phyloP scores from a whole-genome alignment of 1,140 invertebrate genomes.

The Proctacanthus coquilletti region DNA sequence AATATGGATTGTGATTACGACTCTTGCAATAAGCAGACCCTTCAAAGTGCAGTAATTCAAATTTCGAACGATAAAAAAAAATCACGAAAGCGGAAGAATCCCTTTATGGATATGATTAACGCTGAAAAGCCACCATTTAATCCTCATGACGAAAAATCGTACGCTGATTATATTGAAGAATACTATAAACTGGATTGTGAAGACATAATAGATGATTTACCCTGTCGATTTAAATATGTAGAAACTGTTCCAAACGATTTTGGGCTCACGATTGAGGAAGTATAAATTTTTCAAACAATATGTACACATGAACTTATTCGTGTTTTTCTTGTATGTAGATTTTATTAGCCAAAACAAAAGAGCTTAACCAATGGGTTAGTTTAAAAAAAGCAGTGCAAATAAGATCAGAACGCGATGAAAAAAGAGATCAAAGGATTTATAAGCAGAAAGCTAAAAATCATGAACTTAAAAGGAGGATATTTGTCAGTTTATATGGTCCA shows the following conservation, averaged over 20 bases:
- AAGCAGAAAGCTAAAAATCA: slow-evolving; percentile 56
- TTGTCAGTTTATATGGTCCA: slow-evolving; percentile 62
- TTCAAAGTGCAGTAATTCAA: slow-evolving; percentile 41
- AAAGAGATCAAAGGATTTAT: slow-evolving; percentile 62
- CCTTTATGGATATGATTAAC: slow-evolving; percentile 53
- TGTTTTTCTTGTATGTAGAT: slow-evolving; percentile 46
- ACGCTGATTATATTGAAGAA: slow-evolving; percentile 82
- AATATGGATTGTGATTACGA: slow-evolving; percentile 83
- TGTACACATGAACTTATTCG: too few relatives aligned
- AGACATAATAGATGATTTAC: slow-evolving; percentile 80
- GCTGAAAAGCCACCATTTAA: slow-evolving; percentile 69
- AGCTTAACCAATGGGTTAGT: slow-evolving; percentile 89
- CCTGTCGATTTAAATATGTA: slow-evolving; percentile 87
- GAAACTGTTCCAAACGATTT: slow-evolving; percentile 79
- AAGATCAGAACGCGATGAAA: slow-evolving; percentile 60
- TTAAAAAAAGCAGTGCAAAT: slow-evolving; percentile 78
- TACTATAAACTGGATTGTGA: slow-evolving; percentile 92
- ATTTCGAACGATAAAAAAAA: slow-evolving; percentile 39
- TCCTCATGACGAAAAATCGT: slow-evolving; percentile 56
- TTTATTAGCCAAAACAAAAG: slow-evolving; percentile 74
- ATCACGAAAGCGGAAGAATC: slow-evolving; percentile 43
- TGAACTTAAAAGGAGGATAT: slow-evolving; percentile 61
- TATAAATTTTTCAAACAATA: slow-evolving; percentile 22
- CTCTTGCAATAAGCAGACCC: slow-evolving; percentile 30
- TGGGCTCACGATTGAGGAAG: slow-evolving; percentile 82